Percentiles rank a stretch among this genome's conserved stretches.
Evolutionary conservation across 1,140 invertebrate genomes (phyloP).

Genomic region (Heliothis subflexa): DNA sequence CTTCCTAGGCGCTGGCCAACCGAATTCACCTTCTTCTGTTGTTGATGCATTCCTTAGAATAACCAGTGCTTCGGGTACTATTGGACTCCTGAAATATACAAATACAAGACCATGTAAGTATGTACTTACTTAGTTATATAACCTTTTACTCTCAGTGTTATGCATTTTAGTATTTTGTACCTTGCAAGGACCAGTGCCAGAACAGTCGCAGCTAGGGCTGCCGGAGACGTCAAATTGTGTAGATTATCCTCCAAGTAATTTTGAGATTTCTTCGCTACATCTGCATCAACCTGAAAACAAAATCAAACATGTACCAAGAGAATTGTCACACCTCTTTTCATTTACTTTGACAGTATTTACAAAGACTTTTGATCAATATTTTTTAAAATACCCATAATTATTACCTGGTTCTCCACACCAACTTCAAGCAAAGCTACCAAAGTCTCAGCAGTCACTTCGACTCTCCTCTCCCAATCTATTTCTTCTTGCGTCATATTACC

Average conservation of each 20-base stretch:
- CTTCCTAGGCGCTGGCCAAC: slow-evolving; percentile 87
- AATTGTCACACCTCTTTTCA: neutral
- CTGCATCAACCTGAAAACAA: slow-evolving; percentile 82
- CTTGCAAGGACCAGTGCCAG: slow-evolving; percentile 86
- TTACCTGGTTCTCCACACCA: slow-evolving; percentile 87
- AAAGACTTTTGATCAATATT: neutral
- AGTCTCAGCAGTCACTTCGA: slow-evolving; percentile 88
- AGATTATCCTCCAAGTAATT: slow-evolving; percentile 87
- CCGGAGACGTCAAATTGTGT: slow-evolving; percentile 85
- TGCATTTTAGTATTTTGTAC: slow-evolving; percentile 59
- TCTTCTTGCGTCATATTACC: slow-evolving; percentile 83
- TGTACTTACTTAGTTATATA: too few relatives aligned
- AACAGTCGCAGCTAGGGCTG: slow-evolving; percentile 86
- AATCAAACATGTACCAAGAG: neutral
- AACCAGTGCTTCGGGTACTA: slow-evolving; percentile 85
- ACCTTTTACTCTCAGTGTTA: too few relatives aligned
- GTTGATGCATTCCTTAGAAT: slow-evolving; percentile 87
- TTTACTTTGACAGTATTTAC: neutral
- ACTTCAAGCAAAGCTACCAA: slow-evolving; percentile 87
- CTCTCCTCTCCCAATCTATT: slow-evolving; percentile 83
- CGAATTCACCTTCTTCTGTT: slow-evolving; percentile 89
- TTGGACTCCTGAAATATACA: slow-evolving; percentile 80
- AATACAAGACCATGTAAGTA: neutral
- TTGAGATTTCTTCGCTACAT: slow-evolving; percentile 83
- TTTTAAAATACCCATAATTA: neutral